phyloP scores from a whole-genome alignment of 2,797 vertebrate genomes.

The Coracias cyanogaster region DNA sequence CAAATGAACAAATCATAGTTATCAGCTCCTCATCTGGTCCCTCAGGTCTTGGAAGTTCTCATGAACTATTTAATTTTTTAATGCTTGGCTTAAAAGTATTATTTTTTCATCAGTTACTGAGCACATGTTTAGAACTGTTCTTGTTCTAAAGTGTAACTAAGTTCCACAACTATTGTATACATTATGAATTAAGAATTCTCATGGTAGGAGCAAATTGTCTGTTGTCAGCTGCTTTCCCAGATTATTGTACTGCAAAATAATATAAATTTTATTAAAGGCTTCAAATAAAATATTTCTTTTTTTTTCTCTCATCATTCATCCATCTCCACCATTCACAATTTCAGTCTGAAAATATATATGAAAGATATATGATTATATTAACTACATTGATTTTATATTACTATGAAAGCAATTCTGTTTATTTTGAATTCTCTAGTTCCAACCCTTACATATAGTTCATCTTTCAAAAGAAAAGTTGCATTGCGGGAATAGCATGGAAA shows the following conservation, averaged over 20 bases:
- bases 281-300: not conserved
- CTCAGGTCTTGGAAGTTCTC: not conserved
- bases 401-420: not conserved
- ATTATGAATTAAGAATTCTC: not conserved
- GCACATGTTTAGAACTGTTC: not conserved
- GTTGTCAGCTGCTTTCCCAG: not conserved
- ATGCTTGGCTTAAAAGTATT: not conserved
- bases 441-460: not conserved
- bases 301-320: not conserved
- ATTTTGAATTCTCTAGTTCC: not conserved
- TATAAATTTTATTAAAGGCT: not conserved
- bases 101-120: not conserved
- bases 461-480: not conserved
- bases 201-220: not conserved
- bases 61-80: not conserved
- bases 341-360: not conserved
- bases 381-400: not conserved
- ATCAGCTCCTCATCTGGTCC: not conserved
- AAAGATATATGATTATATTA: not conserved
- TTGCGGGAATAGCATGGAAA: not conserved
- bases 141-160: too few species aligned
- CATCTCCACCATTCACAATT: not conserved
- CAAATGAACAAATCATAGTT: not conserved
- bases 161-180: not conserved
- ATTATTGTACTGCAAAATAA: not conserved